Conservation (phyloP, 2,888 invertebrate species). For the Omphaloscelis lunosa region DNA sequence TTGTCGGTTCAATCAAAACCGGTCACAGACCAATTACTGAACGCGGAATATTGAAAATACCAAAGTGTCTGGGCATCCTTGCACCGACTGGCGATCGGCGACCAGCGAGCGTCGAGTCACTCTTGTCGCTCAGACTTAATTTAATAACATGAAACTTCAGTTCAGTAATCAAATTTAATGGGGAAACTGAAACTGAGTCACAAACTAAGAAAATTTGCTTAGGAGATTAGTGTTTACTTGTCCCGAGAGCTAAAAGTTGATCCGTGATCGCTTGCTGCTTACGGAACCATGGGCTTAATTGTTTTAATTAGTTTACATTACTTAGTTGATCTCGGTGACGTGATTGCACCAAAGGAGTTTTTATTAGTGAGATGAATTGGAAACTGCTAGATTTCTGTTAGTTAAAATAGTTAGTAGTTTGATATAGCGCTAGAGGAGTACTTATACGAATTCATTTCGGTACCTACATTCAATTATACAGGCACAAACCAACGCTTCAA, state of each 20-base stretch:
- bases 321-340: conserved; percentile 12
- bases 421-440: not conserved
- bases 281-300: conserved; percentile 36
- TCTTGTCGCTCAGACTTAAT: conserved; percentile 5
- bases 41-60: conserved; percentile 9
- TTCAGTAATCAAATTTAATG: conserved; percentile 24
- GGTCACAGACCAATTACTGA: conserved; percentile 17
- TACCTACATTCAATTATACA: conserved; percentile 13
- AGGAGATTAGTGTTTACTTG: conserved; percentile 35
- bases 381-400: conserved; percentile 12
- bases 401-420: not conserved
- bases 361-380: conserved; percentile 8
- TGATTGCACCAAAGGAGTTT: conserved; percentile 29
- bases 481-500: not conserved
- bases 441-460: not conserved
- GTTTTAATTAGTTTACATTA: conserved; percentile 42
- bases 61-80: not conserved
- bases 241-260: conserved; percentile 41
- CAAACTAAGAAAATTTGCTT: conserved; percentile 37
- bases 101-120: not conserved
- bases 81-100: not conserved
- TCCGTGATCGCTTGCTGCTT: conserved; percentile 31
- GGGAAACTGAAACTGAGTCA: conserved; percentile 15
- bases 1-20: not conserved
- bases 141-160: conserved; percentile 33